Conservation (phyloP, 2,113 vertebrate species). For the Haplotaxodon microlepis region DNA sequence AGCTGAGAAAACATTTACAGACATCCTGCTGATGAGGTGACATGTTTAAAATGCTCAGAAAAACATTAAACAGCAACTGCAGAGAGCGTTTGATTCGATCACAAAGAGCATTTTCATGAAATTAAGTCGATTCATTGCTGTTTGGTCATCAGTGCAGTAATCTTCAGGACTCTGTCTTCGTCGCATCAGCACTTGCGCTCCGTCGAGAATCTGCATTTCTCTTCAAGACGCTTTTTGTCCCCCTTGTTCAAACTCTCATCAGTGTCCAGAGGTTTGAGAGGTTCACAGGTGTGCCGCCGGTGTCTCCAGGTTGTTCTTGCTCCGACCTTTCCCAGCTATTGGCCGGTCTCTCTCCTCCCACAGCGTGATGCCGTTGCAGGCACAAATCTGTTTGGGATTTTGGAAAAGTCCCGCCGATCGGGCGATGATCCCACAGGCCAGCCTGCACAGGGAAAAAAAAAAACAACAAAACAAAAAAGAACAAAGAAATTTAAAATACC, state of each 20-base stretch:
- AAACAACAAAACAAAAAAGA: neutral
- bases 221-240: neutral
- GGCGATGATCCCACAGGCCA: slow-evolving; percentile 89
- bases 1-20: neutral
- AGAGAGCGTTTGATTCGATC: neutral
- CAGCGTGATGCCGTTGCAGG: slow-evolving; percentile 84
- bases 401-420: slow-evolving; percentile 85
- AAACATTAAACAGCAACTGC: neutral
- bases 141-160: neutral
- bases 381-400: slow-evolving; percentile 84
- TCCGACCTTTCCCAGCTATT: slow-evolving; percentile 70
- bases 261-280: neutral
- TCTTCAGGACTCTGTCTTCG: neutral
- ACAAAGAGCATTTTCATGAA: neutral
- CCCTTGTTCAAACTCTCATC: neutral
- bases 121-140: neutral
- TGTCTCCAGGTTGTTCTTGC: slow-evolving; percentile 23
- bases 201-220: neutral
- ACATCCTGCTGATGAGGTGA: neutral
- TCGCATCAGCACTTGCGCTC: neutral
- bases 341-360: slow-evolving; percentile 86
- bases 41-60: neutral
- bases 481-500: neutral
- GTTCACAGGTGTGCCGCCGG: slow-evolving; percentile 68
- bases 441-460: slow-evolving; percentile 37